A percentile compares a stretch with the other conserved stretches of the same genome.
Conservation (phyloP, 2,797 vertebrate species). For the Bryconaethiops microstoma region DNA sequence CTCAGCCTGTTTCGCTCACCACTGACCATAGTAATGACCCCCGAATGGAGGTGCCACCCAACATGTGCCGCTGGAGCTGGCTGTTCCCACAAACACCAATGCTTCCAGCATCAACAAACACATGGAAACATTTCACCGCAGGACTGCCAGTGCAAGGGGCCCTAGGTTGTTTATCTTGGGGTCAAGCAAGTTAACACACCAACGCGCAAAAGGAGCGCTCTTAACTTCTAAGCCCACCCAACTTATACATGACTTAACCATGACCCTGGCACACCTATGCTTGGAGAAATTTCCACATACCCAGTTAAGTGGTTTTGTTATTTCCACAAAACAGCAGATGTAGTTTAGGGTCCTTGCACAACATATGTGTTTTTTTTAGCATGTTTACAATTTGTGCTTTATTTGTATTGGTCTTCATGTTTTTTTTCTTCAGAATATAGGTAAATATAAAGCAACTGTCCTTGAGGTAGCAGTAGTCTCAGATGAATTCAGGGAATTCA, state of each 20-base stretch:
- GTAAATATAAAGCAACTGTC: no score
- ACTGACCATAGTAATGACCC: constrained; percentile 50
- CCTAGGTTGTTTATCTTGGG: constrained; percentile 66
- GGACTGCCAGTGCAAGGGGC: constrained; percentile 10
- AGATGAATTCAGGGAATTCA: no score
- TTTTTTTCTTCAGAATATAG: no score
- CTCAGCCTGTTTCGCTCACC: constrained; percentile 10
- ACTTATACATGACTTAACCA: constrained; percentile 17
- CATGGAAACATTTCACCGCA: constrained; percentile 54
- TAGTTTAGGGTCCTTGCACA: no score
- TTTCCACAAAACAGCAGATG: no score
- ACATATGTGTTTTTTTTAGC: no score
- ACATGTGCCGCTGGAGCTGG: constrained; percentile 39
- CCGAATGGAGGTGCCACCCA: constrained; percentile 63
- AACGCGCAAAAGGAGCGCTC: constrained; percentile 56
- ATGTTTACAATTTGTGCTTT: no score
- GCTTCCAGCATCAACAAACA: constrained; percentile 69
- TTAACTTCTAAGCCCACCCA: constrained; percentile 32
- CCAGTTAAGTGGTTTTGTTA: background rate
- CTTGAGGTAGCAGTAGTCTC: no score
- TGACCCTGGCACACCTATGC: background rate
- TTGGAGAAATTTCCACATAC: constrained; percentile 17
- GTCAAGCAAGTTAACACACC: constrained; percentile 55
- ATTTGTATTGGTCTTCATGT: background rate
- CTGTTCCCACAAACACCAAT: constrained; percentile 58